Base-by-base conservation (phyloP, 2,797 vertebrate genomes). In the Alca torda region DNA sequence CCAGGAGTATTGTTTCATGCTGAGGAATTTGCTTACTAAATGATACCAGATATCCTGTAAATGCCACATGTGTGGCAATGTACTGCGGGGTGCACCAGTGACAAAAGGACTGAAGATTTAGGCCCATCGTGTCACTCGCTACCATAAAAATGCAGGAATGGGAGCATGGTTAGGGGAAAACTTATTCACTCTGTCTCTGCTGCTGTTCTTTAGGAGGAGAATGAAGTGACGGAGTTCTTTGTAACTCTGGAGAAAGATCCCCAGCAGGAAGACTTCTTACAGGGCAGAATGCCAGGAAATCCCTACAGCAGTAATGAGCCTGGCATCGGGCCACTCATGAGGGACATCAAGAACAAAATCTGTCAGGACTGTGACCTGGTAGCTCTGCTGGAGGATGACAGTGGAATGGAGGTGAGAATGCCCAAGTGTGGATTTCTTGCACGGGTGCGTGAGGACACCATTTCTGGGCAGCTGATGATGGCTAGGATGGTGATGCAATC, bases 311-410 rank as follows among this genome's bases (percentile, higher is more conserved):
- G 99, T 96, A 99, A 99, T 1, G 99, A 99, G 95, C 99, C 99
- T 4, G 99, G 99, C 96, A 99, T 99, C 0, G 99, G 99, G 53
- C 99, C 99, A 1, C 98, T 99, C 9, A 99, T 99, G 99, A 99
- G 99, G 91, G 99, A 99, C 97, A 99, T 99, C 97, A 99, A 99
- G 98, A 99, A 99, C 98, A 99, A 99, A 97, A 99, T 99, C 98
- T 99, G 99, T 90, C 99, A 99, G 94, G 99, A 99, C 97, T 99
- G 99, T n/a, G 99, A 99, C 98, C 98, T 99, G 95, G 99, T 99
- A 91, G 99, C 99, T 9, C 98, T 99, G 78, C 98, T 99, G 84
- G 99, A 99, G 97, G 99, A 99, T 4, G 99, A 99, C 98, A 99
- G 99, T 12, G 99, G 99, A 45, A 99, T 99, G 99, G 99, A 99